Evolutionary conservation across 2,797 vertebrate species (phyloP).

Genomic region (Lophotriccus pileatus): DNA sequence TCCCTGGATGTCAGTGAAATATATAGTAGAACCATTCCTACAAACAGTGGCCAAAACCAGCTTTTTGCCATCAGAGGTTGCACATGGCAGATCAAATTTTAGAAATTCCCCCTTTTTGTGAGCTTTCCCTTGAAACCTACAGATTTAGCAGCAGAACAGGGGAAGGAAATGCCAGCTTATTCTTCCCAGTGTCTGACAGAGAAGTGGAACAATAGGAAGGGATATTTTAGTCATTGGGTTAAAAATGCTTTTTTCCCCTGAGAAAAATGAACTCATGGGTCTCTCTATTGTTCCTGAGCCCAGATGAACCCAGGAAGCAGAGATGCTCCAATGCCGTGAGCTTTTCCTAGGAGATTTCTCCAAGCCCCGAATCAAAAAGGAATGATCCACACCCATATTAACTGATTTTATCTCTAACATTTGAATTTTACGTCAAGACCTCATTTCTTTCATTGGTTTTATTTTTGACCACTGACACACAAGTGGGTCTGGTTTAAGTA

Average conservation of each 20-base stretch:
- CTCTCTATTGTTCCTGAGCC: background rate
- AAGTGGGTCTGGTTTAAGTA: background rate
- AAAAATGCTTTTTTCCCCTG: background rate
- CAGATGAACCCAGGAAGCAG: background rate
- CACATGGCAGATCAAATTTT: background rate
- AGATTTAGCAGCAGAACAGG: background rate
- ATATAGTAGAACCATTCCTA: fast-evolving
- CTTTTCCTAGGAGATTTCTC: background rate
- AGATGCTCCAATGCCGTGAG: background rate
- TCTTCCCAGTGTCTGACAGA: background rate
- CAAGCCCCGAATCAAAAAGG: background rate
- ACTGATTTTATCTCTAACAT: background rate
- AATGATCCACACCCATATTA: background rate
- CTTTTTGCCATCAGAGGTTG: background rate
- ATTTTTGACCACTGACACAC: background rate
- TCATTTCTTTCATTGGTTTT: background rate
- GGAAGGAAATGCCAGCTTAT: slow-evolving; percentile 1
- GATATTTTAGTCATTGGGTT: background rate
- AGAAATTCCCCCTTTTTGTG: background rate
- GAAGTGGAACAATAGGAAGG: background rate
- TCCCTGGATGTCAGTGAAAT: background rate
- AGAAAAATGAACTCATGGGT: background rate
- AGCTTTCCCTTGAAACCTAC: background rate
- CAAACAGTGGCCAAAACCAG: background rate
- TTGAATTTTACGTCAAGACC: background rate